Evolutionary conservation across 2,888 invertebrate genomes (phyloP).

Genomic region (Latrodectus elegans): DNA sequence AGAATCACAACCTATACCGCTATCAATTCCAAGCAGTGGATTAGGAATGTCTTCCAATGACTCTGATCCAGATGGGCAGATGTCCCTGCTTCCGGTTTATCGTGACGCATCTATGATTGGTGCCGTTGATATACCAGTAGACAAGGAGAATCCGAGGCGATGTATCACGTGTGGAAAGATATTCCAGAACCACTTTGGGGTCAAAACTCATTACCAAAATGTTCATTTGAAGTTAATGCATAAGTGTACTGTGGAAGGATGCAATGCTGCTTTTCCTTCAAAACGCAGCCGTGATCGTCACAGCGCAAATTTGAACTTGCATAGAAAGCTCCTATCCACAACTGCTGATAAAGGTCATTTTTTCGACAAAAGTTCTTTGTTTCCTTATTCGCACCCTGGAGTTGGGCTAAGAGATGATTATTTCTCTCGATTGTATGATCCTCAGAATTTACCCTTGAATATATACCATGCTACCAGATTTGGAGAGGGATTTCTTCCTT

Average conservation of each 20-base stretch:
- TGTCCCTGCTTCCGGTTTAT: constrained; percentile 72
- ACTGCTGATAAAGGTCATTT: constrained; percentile 71
- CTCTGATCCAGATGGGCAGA: constrained; percentile 62
- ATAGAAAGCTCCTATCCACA: constrained; percentile 89
- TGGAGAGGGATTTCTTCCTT: constrained; percentile 59
- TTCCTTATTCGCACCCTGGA: constrained; percentile 75
- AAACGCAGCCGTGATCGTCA: constrained; percentile 94
- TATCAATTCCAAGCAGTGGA: constrained; percentile 50
- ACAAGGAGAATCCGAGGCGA: constrained; percentile 91
- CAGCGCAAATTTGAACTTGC: constrained; percentile 91
- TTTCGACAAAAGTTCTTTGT: constrained; percentile 75
- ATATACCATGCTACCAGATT: constrained; percentile 50
- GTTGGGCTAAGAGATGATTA: constrained; percentile 83
- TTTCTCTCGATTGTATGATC: constrained; percentile 83
- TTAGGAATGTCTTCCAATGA: constrained; percentile 37
- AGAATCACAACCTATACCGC: constrained; percentile 52
- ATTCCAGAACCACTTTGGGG: constrained; percentile 93
- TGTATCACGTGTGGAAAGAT: constrained; percentile 94
- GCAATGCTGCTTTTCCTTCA: constrained; percentile 94
- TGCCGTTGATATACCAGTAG: constrained; percentile 85
- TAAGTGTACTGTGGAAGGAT: constrained; percentile 94
- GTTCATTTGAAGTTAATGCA: constrained; percentile 96
- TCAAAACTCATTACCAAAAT: constrained; percentile 96
- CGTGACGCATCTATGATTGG: constrained; percentile 71
- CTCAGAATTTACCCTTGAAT: constrained; percentile 66